Conservation (phyloP, 2,113 vertebrate species). For the Mesembrinibis cayennensis region DNA sequence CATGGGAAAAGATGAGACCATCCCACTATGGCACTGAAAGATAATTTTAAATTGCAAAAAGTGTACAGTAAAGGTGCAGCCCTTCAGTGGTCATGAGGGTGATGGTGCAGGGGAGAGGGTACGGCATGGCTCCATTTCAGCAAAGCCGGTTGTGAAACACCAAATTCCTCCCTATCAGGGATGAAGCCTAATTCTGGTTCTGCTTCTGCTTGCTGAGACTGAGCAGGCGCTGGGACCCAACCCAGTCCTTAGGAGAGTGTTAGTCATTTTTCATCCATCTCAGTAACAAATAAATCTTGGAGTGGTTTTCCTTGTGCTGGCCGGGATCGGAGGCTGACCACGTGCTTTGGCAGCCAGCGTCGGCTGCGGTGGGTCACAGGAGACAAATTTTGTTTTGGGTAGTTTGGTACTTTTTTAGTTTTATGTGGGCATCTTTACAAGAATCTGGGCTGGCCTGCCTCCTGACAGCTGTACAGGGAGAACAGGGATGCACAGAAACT, state of each 20-base stretch:
- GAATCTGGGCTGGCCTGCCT: neutral
- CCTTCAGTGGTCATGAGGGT: accelerated
- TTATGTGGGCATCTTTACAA: neutral
- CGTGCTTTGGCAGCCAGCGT: neutral
- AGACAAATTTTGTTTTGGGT: neutral
- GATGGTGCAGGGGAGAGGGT: neutral
- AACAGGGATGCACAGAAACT: neutral
- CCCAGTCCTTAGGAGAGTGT: neutral
- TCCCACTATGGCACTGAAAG: neutral
- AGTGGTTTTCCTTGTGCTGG: neutral
- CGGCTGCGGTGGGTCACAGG: neutral
- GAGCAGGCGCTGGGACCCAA: neutral
- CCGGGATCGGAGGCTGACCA: neutral
- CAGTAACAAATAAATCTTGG: neutral
- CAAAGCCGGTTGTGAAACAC: neutral
- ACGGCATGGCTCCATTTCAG: accelerated
- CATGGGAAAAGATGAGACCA: neutral
- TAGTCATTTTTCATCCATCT: neutral
- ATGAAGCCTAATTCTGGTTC: neutral
- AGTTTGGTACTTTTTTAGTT: neutral
- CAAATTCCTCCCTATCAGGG: neutral
- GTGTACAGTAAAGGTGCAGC: neutral
- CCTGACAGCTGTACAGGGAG: neutral
- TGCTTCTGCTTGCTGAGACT: neutral
- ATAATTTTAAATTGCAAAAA: neutral